Conservation (phyloP, 1,140 invertebrate genomes). For the Pogonomyrmex barbatus region DNA sequence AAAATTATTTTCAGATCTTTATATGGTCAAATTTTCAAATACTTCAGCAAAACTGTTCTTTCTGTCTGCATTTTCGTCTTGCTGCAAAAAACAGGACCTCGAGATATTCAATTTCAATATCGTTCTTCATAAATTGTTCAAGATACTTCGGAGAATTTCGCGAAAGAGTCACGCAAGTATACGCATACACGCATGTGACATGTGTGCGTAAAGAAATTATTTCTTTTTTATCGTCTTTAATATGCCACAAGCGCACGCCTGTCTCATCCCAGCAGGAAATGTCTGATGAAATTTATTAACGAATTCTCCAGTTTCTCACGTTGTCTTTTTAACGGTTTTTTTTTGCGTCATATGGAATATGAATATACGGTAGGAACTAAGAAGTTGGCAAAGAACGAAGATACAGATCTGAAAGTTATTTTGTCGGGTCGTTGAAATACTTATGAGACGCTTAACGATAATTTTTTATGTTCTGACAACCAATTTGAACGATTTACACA, state of each 20-base stretch:
- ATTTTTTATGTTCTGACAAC: too few species aligned
- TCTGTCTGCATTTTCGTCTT: not conserved
- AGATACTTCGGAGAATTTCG: constrained; percentile 52
- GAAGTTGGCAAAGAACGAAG: too few species aligned
- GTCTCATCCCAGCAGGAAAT: not conserved
- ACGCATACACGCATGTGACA: not conserved
- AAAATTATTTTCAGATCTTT: too few species aligned
- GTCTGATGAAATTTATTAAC: constrained; percentile 22
- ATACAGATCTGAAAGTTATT: too few species aligned
- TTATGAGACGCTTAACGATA: too few species aligned
- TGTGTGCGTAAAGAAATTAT: constrained; percentile 14
- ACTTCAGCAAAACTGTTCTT: too few species aligned
- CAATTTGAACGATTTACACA: too few species aligned
- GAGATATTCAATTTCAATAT: not conserved
- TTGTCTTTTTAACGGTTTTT: not conserved
- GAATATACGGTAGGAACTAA: not conserved
- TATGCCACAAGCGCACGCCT: not conserved
- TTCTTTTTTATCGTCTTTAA: not conserved
- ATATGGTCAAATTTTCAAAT: too few species aligned
- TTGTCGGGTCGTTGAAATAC: too few species aligned
- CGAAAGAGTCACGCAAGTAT: not conserved
- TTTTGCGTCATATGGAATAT: not conserved
- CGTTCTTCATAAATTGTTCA: not conserved
- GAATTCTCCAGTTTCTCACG: not conserved
- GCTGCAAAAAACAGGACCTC: not conserved